These are phyloP conservation scores for Elephas maximus DNA, from an alignment of 2,113 vertebrate species.

Conservation along the genomic window DNA sequence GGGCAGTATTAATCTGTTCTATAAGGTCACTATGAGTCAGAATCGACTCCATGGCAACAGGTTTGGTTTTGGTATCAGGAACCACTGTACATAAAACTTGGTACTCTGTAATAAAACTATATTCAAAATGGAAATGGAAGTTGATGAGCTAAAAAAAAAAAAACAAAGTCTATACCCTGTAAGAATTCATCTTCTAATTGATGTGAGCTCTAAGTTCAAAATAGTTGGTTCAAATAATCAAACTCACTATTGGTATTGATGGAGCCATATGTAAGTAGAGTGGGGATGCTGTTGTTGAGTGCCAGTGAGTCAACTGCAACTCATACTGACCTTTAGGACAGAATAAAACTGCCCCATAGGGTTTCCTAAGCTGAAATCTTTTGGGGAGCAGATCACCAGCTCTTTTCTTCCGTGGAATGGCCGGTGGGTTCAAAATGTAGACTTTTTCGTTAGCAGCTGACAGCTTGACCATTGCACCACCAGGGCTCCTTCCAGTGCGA, in stretches of 20 bases:
- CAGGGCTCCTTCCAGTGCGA: neutral
- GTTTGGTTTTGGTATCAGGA: neutral
- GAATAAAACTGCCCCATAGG: neutral
- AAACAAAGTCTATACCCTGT: neutral
- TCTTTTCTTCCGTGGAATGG: neutral
- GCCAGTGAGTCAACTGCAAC: neutral
- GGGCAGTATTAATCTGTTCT: too few relatives aligned
- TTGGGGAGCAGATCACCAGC: neutral
- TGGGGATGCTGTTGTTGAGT: neutral
- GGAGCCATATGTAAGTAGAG: neutral
- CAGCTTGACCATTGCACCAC: neutral
- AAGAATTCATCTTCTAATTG: conserved; percentile 37
- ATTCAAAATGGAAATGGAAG: conserved; percentile 30
- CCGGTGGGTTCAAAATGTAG: neutral
- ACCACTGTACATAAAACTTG: neutral
- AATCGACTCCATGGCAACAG: too few relatives aligned
- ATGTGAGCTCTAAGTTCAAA: conserved; percentile 7
- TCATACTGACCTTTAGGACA: neutral
- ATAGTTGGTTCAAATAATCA: neutral
- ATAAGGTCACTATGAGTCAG: too few relatives aligned
- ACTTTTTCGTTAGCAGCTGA: neutral
- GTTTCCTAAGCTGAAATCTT: neutral
- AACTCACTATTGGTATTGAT: neutral
- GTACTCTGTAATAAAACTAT: neutral
- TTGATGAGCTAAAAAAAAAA: neutral